Base-by-base conservation (phyloP, 2,888 invertebrate genomes). In the Nomada goodeniana region DNA sequence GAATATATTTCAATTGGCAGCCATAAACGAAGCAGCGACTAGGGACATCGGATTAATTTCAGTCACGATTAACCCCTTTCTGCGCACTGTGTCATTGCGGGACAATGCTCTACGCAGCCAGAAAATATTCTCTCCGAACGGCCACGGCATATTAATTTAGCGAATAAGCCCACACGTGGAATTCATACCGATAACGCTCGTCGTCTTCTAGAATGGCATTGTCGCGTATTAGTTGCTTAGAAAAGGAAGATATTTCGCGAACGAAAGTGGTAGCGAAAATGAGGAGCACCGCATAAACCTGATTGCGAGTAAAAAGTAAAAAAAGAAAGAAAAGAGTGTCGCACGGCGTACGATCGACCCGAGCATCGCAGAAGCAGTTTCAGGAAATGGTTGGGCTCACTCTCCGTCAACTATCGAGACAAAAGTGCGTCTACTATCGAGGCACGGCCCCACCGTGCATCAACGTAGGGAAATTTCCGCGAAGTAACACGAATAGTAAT, bases 11-110 rank as follows among this genome's bases (percentile, higher is more conserved):
- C 44, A 72, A 80, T 72, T 72, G 23, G 3, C 50, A 44, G 29
- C 20, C 11, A 29, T 44, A 57, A 71, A 44, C 53, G 50, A 75
- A 60, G 29, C 53, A 36, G 42, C 47, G 20, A 44, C 70, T 59
- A 70, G 63, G 69, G 47, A 47, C 60, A 61, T 86, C 71, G 78
- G 61, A 61, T 86, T 86, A 90, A 92, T 92, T 92, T 92, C 83
- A 89, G 89, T 91, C 92, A 92, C 91, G 91, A 86, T 55, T 88
- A 90, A 88, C 90, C 90, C 89, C 85, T 88, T 92, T 91, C 84
- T 85, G 47, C 15, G 86, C 78, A 89, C 86, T 89, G 88, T 89
- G 90, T 88, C 90, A 91, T 89, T 88, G 90, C 78, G 80, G 65
- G 82, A 82, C 82, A 82, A 80, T 84, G 76, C 72, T 82, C 65